Evolutionary conservation across 2,113 vertebrate genomes (phyloP).

Genomic region (Petrocephalus zakoni): DNA sequence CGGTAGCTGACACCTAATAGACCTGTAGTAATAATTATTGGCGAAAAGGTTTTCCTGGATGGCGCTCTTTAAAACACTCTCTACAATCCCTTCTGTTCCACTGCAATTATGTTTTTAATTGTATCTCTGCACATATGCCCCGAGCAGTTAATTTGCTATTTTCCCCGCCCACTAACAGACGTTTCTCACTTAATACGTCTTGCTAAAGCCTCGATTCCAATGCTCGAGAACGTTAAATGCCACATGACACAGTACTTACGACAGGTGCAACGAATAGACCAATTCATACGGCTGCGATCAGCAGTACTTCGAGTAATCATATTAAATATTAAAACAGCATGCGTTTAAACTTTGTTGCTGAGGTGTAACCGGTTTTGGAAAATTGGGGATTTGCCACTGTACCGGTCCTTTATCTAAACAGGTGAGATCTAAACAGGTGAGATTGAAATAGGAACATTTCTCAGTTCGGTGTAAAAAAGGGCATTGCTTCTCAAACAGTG

Average conservation of each 20-base stretch:
- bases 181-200: background rate
- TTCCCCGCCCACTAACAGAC: background rate
- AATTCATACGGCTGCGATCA: background rate
- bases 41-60: background rate
- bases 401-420: background rate
- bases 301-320: background rate
- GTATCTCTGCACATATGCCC: background rate
- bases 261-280: background rate
- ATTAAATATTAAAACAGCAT: background rate
- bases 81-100: background rate
- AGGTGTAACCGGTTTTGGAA: background rate
- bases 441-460: background rate
- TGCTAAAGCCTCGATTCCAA: no score
- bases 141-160: background rate
- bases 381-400: background rate
- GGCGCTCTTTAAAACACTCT: background rate
- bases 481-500: background rate
- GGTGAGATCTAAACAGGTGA: background rate
- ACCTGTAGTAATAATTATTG: background rate
- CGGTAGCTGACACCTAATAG: background rate
- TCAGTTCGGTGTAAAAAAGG: background rate
- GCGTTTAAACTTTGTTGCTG: no score
- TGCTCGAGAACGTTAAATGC: background rate
- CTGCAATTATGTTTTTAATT: background rate
- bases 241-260: background rate